These are phyloP conservation scores for Prochilodus magdalenae DNA, from an alignment of 2,113 vertebrate genomes.

Conservation along the genomic window DNA sequence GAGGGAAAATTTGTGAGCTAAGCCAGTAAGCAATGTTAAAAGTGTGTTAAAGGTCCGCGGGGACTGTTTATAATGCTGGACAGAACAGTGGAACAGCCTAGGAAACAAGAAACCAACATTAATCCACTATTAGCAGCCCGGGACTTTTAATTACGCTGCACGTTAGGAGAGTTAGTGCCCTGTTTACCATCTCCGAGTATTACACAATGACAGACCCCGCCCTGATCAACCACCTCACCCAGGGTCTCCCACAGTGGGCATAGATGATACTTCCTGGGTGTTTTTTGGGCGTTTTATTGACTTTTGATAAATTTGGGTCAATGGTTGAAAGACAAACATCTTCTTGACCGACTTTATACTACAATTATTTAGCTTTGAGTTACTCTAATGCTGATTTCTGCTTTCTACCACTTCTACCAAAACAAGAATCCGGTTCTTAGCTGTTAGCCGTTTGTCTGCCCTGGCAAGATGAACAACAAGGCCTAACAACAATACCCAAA, in stretches of 20 bases:
- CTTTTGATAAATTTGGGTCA: too few relatives aligned
- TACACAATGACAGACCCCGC: not conserved
- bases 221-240: not conserved
- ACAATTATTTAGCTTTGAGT: too few relatives aligned
- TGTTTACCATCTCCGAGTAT: slow-evolving; percentile 29
- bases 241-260: not conserved
- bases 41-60: not conserved
- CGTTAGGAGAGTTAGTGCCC: not conserved
- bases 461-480: too few relatives aligned
- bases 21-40: not conserved
- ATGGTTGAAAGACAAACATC: too few relatives aligned
- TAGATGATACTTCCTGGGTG: not conserved
- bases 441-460: too few relatives aligned
- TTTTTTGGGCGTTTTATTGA: not conserved
- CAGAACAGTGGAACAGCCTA: slow-evolving; percentile 59
- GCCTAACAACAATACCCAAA: too few relatives aligned
- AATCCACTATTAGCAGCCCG: not conserved
- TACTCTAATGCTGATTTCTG: too few relatives aligned
- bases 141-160: slow-evolving; percentile 3
- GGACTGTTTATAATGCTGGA: not conserved
- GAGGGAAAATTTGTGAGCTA: not conserved
- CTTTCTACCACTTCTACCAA: too few relatives aligned
- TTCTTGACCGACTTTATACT: too few relatives aligned
- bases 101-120: slow-evolving; percentile 63
- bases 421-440: too few relatives aligned